Conservation (phyloP, 1,140 invertebrate genomes). For the Nasonia longicornis region DNA sequence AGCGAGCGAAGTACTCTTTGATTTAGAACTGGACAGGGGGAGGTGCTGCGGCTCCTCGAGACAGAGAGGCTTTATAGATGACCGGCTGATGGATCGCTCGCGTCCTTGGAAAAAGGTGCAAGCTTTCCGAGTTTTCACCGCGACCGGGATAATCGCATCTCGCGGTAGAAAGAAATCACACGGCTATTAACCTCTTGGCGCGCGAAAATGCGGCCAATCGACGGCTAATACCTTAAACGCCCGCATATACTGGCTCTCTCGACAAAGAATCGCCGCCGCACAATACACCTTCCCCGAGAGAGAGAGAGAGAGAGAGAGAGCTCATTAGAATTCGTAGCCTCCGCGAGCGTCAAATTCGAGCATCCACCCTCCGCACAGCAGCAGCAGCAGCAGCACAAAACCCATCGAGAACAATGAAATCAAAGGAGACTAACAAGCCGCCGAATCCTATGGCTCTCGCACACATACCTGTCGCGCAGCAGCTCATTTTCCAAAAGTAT, state of each 20-base stretch:
- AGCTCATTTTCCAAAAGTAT: background rate
- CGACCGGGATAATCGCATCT: background rate
- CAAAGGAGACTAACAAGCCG: conserved; percentile 2
- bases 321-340: conserved; percentile 1
- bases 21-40: background rate
- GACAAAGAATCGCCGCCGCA: background rate
- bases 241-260: background rate
- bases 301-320: background rate
- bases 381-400: background rate
- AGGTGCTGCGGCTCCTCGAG: background rate
- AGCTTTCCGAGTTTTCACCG: no score
- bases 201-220: background rate
- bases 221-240: background rate
- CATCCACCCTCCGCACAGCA: background rate
- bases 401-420: background rate
- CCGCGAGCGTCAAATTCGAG: background rate
- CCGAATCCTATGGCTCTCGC: background rate
- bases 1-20: background rate
- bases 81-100: background rate
- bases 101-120: no score
- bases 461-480: conserved; percentile 9
- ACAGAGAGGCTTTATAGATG: background rate
- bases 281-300: background rate
- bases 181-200: background rate
- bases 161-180: background rate